phyloP scores from a whole-genome alignment of 1,140 invertebrate genomes.

The Psix sp. region DNA sequence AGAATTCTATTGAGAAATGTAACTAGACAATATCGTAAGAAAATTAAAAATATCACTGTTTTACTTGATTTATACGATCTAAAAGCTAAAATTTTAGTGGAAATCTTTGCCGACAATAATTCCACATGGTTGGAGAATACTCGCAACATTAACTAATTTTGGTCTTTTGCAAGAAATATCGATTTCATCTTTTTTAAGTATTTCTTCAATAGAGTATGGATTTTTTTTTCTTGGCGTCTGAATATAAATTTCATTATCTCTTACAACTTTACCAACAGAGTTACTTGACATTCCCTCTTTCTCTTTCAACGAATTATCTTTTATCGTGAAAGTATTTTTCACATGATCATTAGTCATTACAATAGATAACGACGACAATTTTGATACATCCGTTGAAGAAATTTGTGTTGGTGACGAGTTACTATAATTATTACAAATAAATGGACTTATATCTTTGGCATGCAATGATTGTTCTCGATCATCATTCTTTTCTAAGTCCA shows the following conservation, averaged over 20 bases:
- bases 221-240: conserved; percentile 81
- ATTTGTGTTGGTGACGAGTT: conserved; percentile 58
- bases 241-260: conserved; percentile 59
- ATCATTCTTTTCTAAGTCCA: conserved; percentile 72
- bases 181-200: conserved; percentile 87
- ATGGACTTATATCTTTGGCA: conserved; percentile 53
- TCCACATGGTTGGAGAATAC: conserved; percentile 73
- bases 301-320: conserved; percentile 20
- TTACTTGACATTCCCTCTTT: too few species aligned
- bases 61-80: too few species aligned
- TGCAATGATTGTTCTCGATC: conserved; percentile 70
- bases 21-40: too few species aligned
- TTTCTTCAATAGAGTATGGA: conserved; percentile 90
- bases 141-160: conserved; percentile 64
- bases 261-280: conserved; percentile 54
- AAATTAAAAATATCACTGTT: too few species aligned
- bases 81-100: conserved; percentile 38
- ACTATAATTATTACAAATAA: conserved; percentile 49
- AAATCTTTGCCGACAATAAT: conserved; percentile 72
- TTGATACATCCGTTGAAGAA: conserved; percentile 34
- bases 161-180: conserved; percentile 67
- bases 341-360: conserved; percentile 32
- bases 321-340: conserved; percentile 33
- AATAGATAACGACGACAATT: conserved; percentile 32
- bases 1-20: too few species aligned